A percentile compares a stretch with the other conserved stretches of the same genome.
These are phyloP conservation scores for Macroramphosus scolopax DNA, from an alignment of 2,797 vertebrate genomes.

Conservation along the genomic window DNA sequence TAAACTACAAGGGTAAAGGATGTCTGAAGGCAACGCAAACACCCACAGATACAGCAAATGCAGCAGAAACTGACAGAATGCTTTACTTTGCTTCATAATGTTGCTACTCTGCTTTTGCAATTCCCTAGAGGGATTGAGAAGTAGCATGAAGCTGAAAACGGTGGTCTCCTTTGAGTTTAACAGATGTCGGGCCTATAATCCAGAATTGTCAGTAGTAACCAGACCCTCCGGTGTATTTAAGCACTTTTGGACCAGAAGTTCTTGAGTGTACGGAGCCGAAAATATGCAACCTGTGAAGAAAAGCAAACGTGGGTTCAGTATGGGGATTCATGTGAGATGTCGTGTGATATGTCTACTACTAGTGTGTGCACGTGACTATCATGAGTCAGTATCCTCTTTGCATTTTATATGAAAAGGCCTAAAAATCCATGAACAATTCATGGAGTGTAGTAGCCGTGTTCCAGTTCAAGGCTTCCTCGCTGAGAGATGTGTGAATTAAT, in stretches of 20 bases:
- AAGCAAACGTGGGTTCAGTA: slow-evolving; percentile 1
- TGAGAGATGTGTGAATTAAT: neutral
- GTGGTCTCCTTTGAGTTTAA: slow-evolving; percentile 29
- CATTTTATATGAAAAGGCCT: slow-evolving; percentile 21
- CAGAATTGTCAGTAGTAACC: slow-evolving; percentile 30
- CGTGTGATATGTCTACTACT: neutral
- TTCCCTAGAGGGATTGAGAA: slow-evolving; percentile 23
- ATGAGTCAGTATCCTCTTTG: slow-evolving; percentile 26
- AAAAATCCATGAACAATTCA: no score
- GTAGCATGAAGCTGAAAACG: slow-evolving; percentile 39
- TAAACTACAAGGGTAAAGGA: slow-evolving; percentile 23
- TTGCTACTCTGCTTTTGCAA: slow-evolving; percentile 18
- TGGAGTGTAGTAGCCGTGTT: slow-evolving; percentile 25
- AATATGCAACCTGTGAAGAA: slow-evolving; percentile 2
- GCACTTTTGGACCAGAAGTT: no score
- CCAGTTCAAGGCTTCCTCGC: slow-evolving; percentile 10
- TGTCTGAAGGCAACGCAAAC: slow-evolving; percentile 43
- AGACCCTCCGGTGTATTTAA: no score
- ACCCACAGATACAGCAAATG: slow-evolving; percentile 31
- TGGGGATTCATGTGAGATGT: neutral
- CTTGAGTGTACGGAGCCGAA: no score
- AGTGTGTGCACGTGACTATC: no score
- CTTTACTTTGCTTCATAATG: slow-evolving; percentile 24
- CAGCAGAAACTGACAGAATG: slow-evolving; percentile 20
- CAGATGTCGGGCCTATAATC: slow-evolving; percentile 23